phyloP scores from a whole-genome alignment of 2,888 invertebrate species.

The Tenthredo amoena region DNA sequence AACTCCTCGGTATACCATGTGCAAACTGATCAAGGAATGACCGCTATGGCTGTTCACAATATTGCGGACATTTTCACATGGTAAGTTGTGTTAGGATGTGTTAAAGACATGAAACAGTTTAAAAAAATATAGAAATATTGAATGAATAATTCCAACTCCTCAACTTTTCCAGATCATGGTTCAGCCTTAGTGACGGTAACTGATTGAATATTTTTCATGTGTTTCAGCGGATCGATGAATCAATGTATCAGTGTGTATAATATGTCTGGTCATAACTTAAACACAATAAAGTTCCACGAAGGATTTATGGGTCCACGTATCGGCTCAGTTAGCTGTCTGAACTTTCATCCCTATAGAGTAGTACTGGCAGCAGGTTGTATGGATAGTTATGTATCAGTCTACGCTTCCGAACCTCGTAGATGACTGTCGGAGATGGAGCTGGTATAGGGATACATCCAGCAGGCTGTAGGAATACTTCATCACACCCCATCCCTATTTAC shows the following conservation, averaged over 20 bases:
- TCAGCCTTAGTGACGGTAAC: too few species aligned
- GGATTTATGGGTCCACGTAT: slow-evolving; percentile 93
- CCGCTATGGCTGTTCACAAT: slow-evolving; percentile 91
- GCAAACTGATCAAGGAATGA: slow-evolving; percentile 87
- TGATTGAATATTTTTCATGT: not conserved
- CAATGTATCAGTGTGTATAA: slow-evolving; percentile 90
- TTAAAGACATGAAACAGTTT: not conserved
- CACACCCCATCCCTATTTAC: slow-evolving; percentile 46
- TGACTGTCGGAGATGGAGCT: slow-evolving; percentile 80
- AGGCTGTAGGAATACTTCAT: slow-evolving; percentile 42
- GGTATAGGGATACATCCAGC: slow-evolving; percentile 65
- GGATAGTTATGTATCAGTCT: slow-evolving; percentile 92
- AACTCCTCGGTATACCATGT: slow-evolving; percentile 81
- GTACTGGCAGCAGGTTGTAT: slow-evolving; percentile 92
- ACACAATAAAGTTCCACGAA: slow-evolving; percentile 93
- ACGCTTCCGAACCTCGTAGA: slow-evolving; percentile 85
- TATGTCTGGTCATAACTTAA: slow-evolving; percentile 86
- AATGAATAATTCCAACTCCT: not conserved
- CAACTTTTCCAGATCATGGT: not conserved
- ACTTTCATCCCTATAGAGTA: slow-evolving; percentile 93
- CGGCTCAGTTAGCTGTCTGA: slow-evolving; percentile 92
- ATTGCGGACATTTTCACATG: slow-evolving; percentile 91
- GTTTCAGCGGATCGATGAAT: slow-evolving; percentile 86
- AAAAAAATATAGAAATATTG: not conserved
- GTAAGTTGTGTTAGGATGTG: slow-evolving; percentile 78